Evolutionary conservation across 2,113 vertebrate genomes (phyloP).

Genomic region (Tupaia chinensis): DNA sequence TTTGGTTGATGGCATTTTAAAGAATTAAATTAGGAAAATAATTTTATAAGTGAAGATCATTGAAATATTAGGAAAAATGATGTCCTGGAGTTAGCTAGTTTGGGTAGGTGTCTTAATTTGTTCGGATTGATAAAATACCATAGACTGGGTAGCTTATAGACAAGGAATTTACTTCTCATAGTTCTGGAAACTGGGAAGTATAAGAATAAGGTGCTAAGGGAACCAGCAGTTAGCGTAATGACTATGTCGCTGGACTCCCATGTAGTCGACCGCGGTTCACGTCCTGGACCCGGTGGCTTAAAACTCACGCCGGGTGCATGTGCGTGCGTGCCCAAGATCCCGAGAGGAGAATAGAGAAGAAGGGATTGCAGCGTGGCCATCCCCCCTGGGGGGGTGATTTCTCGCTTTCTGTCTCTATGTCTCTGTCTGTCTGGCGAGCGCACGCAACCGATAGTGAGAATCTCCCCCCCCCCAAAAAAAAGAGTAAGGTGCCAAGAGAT

Average conservation of each 20-base stretch:
- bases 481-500: neutral
- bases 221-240: no score
- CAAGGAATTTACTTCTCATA: neutral
- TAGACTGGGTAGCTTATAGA: neutral
- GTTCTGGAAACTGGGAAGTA: neutral
- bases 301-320: no score
- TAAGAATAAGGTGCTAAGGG: neutral
- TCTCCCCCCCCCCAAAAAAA: neutral
- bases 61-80: constrained; percentile 51
- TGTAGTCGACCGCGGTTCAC: no score
- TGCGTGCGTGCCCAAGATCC: no score
- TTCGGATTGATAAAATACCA: neutral
- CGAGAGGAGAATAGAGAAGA: no score
- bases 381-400: no score
- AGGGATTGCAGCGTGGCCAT: no score
- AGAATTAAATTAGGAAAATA: constrained; percentile 41
- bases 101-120: neutral
- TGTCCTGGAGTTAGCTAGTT: neutral
- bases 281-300: no score
- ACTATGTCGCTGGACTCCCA: no score
- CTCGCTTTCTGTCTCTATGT: no score
- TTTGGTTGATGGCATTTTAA: constrained; percentile 28
- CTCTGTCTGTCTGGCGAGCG: no score
- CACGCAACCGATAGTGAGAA: no score
- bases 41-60: constrained; percentile 32